phyloP scores from a whole-genome alignment of 1,140 invertebrate species.

The Neodiprion fabricii region DNA sequence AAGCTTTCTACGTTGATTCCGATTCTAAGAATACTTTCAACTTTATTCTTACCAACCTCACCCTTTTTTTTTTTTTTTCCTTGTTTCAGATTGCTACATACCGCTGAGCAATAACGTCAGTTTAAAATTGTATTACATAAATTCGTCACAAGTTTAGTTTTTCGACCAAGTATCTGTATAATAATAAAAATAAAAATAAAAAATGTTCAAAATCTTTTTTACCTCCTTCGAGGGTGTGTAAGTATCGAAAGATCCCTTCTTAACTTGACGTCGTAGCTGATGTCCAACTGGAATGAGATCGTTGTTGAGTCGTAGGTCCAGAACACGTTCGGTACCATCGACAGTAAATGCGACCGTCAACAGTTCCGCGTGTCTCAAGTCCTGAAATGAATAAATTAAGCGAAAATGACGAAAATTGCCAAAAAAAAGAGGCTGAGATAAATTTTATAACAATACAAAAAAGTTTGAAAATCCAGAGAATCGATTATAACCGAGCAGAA shows the following conservation, averaged over 20 bases:
- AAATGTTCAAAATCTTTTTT: not conserved
- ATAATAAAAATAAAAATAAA: not conserved
- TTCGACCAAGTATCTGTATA: no score
- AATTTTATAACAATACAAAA: constrained; percentile 15
- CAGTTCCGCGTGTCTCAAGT: constrained; percentile 71
- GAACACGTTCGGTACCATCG: constrained; percentile 69
- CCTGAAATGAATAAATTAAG: constrained; percentile 63
- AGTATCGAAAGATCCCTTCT: constrained; percentile 66
- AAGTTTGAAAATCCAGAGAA: not conserved
- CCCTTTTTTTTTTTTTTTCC: not conserved
- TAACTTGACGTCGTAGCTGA: constrained; percentile 75
- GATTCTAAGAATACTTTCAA: no score
- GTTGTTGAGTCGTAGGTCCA: constrained; percentile 80
- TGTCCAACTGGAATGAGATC: constrained; percentile 77
- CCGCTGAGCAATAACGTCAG: no score
- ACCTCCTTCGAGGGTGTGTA: constrained; percentile 70
- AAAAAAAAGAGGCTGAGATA: not conserved
- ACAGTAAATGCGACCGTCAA: constrained; percentile 73
- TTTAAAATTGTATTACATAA: no score
- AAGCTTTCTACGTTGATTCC: no score
- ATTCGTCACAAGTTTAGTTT: no score
- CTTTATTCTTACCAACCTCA: no score
- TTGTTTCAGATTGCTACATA: not conserved
- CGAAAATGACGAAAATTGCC: no score
- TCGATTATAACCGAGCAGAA: no score